Evolutionary conservation across 2,113 vertebrate species (phyloP).

Genomic region (Cinclus cinclus): DNA sequence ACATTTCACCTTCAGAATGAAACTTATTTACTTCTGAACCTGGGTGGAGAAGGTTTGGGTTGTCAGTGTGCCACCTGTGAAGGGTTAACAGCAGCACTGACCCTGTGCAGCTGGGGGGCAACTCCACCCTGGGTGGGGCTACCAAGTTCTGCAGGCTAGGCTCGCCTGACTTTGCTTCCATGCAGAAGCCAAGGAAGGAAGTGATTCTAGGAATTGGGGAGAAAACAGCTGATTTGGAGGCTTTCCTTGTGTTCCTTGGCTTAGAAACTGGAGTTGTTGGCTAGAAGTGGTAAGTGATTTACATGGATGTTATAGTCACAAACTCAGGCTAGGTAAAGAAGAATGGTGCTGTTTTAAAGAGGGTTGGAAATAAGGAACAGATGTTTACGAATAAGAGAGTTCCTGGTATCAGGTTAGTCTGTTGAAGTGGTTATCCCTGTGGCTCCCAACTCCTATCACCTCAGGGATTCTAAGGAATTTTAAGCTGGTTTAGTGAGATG

Average conservation of each 20-base stretch:
- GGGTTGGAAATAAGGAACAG: background rate
- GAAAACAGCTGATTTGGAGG: background rate
- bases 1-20: background rate
- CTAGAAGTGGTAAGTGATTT: background rate
- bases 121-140: background rate
- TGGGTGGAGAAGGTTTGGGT: background rate
- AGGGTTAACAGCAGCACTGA: background rate
- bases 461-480: background rate
- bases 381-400: background rate
- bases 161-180: background rate
- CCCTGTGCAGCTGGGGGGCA: background rate
- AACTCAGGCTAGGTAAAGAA: background rate
- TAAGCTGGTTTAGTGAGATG: background rate
- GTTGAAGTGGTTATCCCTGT: background rate
- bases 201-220: fast-evolving
- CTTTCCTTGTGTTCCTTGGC: background rate
- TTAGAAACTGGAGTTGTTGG: background rate
- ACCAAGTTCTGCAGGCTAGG: background rate
- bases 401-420: background rate
- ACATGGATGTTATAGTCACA: background rate
- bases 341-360: background rate
- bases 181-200: background rate
- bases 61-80: fast-evolving
- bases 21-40: background rate
- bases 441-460: background rate